Evolutionary conservation across 1,140 invertebrate genomes (phyloP), one percentile per base, ranked within the genome.

Genomic region (Nasonia giraulti): DNA sequence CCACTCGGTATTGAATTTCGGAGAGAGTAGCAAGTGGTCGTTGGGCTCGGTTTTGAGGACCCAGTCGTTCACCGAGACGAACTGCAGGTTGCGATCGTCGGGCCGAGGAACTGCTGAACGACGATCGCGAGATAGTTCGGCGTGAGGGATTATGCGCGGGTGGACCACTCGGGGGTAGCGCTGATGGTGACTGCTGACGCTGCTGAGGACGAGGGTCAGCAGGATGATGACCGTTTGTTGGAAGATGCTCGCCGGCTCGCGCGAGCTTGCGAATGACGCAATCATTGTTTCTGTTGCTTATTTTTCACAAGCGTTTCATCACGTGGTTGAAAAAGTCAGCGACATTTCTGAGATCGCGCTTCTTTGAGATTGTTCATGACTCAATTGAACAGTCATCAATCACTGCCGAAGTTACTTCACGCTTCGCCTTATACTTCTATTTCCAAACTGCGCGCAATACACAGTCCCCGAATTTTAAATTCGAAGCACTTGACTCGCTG

Each of bases 41-140:
- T 89, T 91, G 1, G 71, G 44, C 5, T 86, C 14, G 4, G 88
- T 89, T 77, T 83, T 88, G 37, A 90, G 17, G 0, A 89, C 90
- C 91, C 91, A 92, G 40, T 90, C 90, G 37, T 83, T 82, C 8
- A 92, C 73, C 1, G 86, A 82, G 14, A 90, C 86, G 23, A 84
- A 75, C 40, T 87, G n/a, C 0, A 81, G 37, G 27, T 82, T 75
- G 4, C n/a, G 44, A 0, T 33, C 14, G 3, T 20, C 37, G 1
- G 20, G 11, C 2, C 20, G 8, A 0, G 74, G 80, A 1, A 77
- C n/a, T n/a, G 55, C 55, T 17, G 85, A 86, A 20, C 85, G 85
- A 33, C 85, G 85, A 37, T 85, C 84, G 23, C 84, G 84, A 0
- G 80, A 71, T 27, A 85, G 12, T 14, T 85, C 84, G 12, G 55